Conservation (phyloP, 2,888 invertebrate species). For the Homarus gammarus region DNA sequence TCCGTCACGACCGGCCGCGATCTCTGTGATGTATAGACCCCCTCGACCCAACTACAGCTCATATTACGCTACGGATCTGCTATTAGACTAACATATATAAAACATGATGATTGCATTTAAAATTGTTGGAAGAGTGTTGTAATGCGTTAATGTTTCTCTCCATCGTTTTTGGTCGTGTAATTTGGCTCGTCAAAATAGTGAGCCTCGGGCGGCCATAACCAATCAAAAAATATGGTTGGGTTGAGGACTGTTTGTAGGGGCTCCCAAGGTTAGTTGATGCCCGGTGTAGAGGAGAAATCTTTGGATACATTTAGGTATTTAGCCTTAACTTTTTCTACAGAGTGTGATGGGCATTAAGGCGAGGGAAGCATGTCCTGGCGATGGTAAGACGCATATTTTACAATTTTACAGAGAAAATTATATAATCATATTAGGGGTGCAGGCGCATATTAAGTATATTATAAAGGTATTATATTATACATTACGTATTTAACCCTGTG, state of each 20-base stretch:
- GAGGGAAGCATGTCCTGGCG: conserved; percentile 8
- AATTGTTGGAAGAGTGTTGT: neutral
- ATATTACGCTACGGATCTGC: conserved; percentile 32
- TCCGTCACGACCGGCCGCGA: conserved; percentile 40
- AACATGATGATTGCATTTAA: conserved; percentile 38
- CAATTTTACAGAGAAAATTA: neutral
- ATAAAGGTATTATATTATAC: neutral
- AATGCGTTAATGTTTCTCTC: conserved; percentile 29
- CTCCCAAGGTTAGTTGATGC: neutral
- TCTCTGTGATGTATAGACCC: neutral
- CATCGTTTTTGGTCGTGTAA: conserved; percentile 8
- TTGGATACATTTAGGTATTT: neutral
- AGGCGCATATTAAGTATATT: conserved; percentile 24
- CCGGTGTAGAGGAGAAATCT: neutral
- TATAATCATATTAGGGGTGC: conserved; percentile 4
- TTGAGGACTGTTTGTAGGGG: conserved; percentile 1
- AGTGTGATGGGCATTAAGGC: neutral
- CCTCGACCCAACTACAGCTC: neutral
- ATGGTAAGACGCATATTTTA: neutral
- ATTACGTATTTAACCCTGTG: conserved; percentile 2
- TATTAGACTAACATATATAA: conserved; percentile 57
- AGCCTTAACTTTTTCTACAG: neutral
- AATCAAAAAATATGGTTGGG: conserved; percentile 18
- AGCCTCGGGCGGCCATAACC: conserved; percentile 8
- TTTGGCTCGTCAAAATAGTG: conserved; percentile 11